Conservation (phyloP, 2,888 invertebrate genomes). For the Macrophya annulata region DNA sequence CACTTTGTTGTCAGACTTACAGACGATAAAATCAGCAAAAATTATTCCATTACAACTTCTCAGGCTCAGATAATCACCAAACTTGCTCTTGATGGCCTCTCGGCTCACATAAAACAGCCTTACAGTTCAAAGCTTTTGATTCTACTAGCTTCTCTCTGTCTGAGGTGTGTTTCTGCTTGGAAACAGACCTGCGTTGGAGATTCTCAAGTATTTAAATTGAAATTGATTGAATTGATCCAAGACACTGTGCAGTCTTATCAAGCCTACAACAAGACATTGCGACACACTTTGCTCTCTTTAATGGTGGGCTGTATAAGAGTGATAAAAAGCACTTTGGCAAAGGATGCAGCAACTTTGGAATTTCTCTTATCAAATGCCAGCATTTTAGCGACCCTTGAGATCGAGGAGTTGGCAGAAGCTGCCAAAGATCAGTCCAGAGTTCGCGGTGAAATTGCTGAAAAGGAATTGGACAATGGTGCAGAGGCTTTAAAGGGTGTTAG, state of each 20-base stretch:
- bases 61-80: constrained; percentile 72
- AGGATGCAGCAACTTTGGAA: constrained; percentile 71
- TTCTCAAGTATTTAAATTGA: constrained; percentile 65
- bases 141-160: constrained; percentile 73
- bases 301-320: constrained; percentile 73
- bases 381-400: constrained; percentile 71
- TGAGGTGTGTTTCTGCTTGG: constrained; percentile 75
- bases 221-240: constrained; percentile 72
- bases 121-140: constrained; percentile 71
- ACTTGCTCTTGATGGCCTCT: constrained; percentile 71
- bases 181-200: constrained; percentile 72
- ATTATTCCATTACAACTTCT: constrained; percentile 66
- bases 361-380: constrained; percentile 74
- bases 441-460: constrained; percentile 60
- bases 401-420: constrained; percentile 72
- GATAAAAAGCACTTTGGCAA: constrained; percentile 69
- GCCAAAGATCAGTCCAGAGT: constrained; percentile 62
- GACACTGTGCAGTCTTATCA: constrained; percentile 74
- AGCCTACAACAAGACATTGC: constrained; percentile 71
- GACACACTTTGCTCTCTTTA: constrained; percentile 73
- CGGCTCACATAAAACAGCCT: constrained; percentile 69
- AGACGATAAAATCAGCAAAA: constrained; percentile 71
- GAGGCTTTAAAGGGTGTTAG: constrained; percentile 65
- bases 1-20: constrained; percentile 76
- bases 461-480: constrained; percentile 60